Evolutionary conservation across 1,140 invertebrate genomes (phyloP).

Genomic region (Penaeus chinensis): DNA sequence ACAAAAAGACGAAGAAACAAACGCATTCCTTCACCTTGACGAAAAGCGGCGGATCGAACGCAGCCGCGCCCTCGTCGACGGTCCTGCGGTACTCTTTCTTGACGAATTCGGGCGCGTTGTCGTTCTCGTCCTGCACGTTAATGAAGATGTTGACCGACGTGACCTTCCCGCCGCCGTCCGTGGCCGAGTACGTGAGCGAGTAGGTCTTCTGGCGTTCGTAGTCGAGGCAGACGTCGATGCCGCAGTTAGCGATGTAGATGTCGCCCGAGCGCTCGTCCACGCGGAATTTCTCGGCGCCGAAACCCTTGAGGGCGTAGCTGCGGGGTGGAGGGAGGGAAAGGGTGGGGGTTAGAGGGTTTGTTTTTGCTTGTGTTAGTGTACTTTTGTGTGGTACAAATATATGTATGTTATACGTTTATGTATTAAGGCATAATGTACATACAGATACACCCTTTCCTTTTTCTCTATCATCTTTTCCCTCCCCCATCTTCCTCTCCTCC

Average conservation of each 20-base stretch:
- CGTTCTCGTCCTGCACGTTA: slow-evolving; percentile 82
- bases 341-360: background rate
- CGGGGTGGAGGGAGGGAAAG: background rate
- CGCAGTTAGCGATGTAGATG: slow-evolving; percentile 74
- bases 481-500: no score
- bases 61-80: slow-evolving; percentile 77
- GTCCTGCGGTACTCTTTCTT: slow-evolving; percentile 79
- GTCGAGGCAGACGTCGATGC: slow-evolving; percentile 70
- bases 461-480: no score
- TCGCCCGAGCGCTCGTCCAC: slow-evolving; percentile 71
- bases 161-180: slow-evolving; percentile 78
- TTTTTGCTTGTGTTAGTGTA: background rate
- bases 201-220: slow-evolving; percentile 84
- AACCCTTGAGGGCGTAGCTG: slow-evolving; percentile 78
- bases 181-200: slow-evolving; percentile 80
- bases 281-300: slow-evolving; percentile 80
- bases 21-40: slow-evolving; percentile 68
- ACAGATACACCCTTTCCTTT: background rate
- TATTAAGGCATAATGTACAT: background rate
- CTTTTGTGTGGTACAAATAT: background rate
- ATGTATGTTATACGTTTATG: background rate
- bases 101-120: slow-evolving; percentile 84
- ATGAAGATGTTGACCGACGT: slow-evolving; percentile 71
- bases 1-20: background rate
- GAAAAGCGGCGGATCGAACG: slow-evolving; percentile 81